Base-by-base conservation (phyloP, 2,888 invertebrate species). In the Drosophila prostipennis region DNA sequence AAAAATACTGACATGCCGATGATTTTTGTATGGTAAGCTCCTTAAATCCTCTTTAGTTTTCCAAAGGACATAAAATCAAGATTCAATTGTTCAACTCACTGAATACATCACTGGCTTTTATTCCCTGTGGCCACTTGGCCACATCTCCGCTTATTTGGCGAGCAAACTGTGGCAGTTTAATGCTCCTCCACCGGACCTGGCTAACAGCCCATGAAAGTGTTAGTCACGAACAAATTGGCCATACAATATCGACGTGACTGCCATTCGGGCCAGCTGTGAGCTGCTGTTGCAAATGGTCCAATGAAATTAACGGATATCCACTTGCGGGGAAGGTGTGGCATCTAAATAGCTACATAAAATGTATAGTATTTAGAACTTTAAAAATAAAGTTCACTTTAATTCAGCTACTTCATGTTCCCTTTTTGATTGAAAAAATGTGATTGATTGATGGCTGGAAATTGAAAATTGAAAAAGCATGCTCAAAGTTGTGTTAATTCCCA, bases 181-280 rank as follows among this genome's bases (percentile, higher is more conserved):
- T 37, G 43, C 42, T 43, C 36, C 51, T 45, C 14, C 60, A 42
- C 11, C 32, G 49, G 37, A 51, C 43, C 13, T 64, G 64, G 37
- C 37, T 45, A 51, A 61, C 43, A 45, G 36, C 63, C 43, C 43
- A 51, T 63, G 63, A 63, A 64, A 64, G 51, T 64, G 63, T 45
- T 51, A 37, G 63, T 43, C 63, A 64, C 63, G 63, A 61, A 61
- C 51, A 64, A 63, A 63, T 63, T 51, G 51, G 32, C 43, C 63
- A 51, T 63, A 63, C 63, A 63, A 63, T 37, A 63, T 51, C 37
- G 64, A 64, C 63, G 63, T 64, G 51, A 45, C 63, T 49, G 42
- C 54, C 67, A 49, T 65, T 65, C 39, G 13, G 14, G 45, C 45
- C 63, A 64, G 32, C 51, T 51, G 63, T n/a, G 16, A 36, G 59